phyloP scores from a whole-genome alignment of 2,797 vertebrate genomes.

The Glossophaga mutica region DNA sequence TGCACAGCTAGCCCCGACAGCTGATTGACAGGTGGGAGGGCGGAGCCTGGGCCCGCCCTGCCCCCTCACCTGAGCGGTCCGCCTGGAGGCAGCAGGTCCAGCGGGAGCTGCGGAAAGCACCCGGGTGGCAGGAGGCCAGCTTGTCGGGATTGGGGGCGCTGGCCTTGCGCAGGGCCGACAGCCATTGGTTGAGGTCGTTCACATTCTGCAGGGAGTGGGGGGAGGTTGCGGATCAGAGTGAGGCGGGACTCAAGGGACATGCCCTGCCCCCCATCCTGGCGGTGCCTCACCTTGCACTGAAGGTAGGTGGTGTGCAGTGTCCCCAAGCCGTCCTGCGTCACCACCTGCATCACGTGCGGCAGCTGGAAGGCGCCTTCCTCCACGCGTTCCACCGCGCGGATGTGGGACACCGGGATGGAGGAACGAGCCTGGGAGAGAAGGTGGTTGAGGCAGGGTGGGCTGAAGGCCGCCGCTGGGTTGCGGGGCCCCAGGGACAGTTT shows the following conservation, averaged over 20 bases:
- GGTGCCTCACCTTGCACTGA: constrained; percentile 90
- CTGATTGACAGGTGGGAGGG: neutral
- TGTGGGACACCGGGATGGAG: constrained; percentile 84
- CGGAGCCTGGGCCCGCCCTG: neutral
- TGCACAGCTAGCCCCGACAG: neutral
- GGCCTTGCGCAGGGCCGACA: constrained; percentile 91
- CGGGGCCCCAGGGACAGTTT: neutral
- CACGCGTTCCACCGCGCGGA: constrained; percentile 92
- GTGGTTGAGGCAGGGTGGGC: rapidly evolving
- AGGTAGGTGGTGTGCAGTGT: constrained; percentile 89
- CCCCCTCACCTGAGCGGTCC: constrained; percentile 83
- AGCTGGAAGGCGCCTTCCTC: constrained; percentile 94
- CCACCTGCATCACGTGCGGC: constrained; percentile 92
- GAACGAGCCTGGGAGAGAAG: constrained; percentile 80
- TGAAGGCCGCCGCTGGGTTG: neutral
- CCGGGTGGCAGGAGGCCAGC: constrained; percentile 89
- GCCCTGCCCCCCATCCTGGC: rapidly evolving
- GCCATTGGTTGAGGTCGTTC: constrained; percentile 94
- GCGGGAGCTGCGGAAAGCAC: constrained; percentile 87
- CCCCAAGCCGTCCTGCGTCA: constrained; percentile 85
- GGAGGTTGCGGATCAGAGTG: neutral
- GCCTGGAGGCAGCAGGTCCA: constrained; percentile 94
- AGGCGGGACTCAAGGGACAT: rapidly evolving
- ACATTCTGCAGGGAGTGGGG: constrained; percentile 82
- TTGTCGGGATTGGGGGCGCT: constrained; percentile 88